Conservation (phyloP, 2,888 invertebrate genomes). For the Coremacera marginata region DNA sequence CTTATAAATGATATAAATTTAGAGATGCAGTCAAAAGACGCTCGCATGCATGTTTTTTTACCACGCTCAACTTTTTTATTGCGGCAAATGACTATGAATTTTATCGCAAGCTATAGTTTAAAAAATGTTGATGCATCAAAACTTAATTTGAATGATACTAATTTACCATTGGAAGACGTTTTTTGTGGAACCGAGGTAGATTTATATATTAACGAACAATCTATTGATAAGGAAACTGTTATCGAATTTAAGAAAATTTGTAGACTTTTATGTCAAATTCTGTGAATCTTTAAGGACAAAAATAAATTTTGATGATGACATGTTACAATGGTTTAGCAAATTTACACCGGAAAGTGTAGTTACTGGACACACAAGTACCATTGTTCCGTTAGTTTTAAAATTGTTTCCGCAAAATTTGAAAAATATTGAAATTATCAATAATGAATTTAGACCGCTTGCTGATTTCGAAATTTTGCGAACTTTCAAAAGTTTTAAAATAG, state of each 20-base stretch:
- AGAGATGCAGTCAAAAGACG: too few species aligned
- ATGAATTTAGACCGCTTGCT: background rate
- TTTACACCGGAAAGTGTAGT: background rate
- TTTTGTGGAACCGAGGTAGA: too few species aligned
- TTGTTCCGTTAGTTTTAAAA: background rate
- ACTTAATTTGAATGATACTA: too few species aligned
- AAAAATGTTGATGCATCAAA: too few species aligned
- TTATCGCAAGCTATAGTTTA: too few species aligned
- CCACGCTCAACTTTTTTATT: too few species aligned
- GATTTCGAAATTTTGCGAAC: background rate
- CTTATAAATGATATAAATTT: too few species aligned
- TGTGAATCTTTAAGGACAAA: background rate
- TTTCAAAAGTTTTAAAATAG: background rate
- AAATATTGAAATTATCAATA: background rate
- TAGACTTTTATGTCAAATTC: background rate
- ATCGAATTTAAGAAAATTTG: background rate
- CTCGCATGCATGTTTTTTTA: too few species aligned
- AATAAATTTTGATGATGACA: background rate
- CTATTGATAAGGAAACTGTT: too few species aligned
- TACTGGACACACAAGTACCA: background rate
- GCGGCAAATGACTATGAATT: too few species aligned
- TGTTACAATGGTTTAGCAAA: background rate
- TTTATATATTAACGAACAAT: too few species aligned
- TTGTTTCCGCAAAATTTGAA: background rate
- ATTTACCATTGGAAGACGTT: too few species aligned